Base-by-base conservation (phyloP, 2,888 invertebrate genomes). In the Drosophila fungiperda region DNA sequence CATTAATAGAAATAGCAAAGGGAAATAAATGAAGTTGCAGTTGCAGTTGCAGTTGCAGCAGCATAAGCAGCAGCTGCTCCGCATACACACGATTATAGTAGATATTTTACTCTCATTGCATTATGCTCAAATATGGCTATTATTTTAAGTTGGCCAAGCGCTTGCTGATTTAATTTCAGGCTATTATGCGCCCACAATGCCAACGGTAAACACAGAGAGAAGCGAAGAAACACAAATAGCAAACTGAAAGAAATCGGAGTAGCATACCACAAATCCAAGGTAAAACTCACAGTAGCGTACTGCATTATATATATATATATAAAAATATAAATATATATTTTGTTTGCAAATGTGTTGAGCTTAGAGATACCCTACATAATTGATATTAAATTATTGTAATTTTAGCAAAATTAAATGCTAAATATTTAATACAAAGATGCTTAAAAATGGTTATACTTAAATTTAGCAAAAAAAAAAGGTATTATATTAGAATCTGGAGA, bases 111-210 rank as follows among this genome's bases (percentile, higher is more conserved):
- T 50, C 45, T 50, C 9, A 20, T 59, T 68, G 35, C 40, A 55
- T 57, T 26, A 49, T 69, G 49, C 55, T 87, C 73, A 82, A 88
- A 76, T 73, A 88, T 86, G 83, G 89, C 87, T 90, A 89, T 90
- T 90, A 86, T 90, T 90, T 90, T 81, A 87, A 87, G 90, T 89
- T 87, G 78, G 69, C 87, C 90, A 88, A 73, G 89, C 87, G 89
- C 81, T 74, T 49, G 81, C 87, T 86, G 89, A 87, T 87, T 87
- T 87, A 90, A 87, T 87, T 87, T 90, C 83, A 73, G 87, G 67
- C 87, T 88, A 88, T 89, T 83, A 87, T 87, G 87, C 76, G 73
- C 83, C 87, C 89, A 90, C 87, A 87, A 88, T 83, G 74, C 68
- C 70, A 78, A 64, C 85, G 88, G 85, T 89, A 83, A 89, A 68